Conservation (phyloP, 2,113 vertebrate genomes). For the Campylomormyrus tamandua region DNA sequence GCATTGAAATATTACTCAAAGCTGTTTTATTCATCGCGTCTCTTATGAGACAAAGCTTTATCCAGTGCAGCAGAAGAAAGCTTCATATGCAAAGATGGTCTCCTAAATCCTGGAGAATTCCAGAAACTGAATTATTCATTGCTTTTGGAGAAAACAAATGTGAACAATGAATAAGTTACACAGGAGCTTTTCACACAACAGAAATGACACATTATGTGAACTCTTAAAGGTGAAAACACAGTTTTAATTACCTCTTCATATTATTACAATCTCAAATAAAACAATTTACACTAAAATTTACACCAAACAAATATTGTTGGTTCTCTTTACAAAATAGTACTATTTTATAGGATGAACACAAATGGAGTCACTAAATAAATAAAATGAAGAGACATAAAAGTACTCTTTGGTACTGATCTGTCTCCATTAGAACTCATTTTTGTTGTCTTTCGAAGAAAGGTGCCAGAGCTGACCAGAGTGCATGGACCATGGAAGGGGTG, state of each 20-base stretch:
- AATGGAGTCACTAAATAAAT: conserved; percentile 61
- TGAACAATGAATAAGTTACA: not conserved
- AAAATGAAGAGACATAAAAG: conserved; percentile 31
- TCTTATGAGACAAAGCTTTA: not conserved
- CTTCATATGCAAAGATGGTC: not conserved
- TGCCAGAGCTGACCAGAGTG: not conserved
- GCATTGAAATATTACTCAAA: not conserved
- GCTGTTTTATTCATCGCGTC: not conserved
- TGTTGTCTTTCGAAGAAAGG: not conserved
- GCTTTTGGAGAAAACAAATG: not conserved
- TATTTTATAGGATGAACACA: conserved; percentile 40
- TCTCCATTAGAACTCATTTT: not conserved
- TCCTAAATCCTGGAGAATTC: not conserved
- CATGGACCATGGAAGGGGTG: not conserved
- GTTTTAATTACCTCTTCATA: conserved; percentile 14
- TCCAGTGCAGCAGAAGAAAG: not conserved
- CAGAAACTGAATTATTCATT: not conserved
- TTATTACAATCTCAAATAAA: conserved; percentile 42
- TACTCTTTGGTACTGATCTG: not conserved
- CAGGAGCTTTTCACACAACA: not conserved
- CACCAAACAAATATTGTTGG: conserved; percentile 7
- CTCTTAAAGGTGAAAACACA: not conserved
- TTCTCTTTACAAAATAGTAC: conserved; percentile 58
- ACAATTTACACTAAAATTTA: conserved; percentile 43
- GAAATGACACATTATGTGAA: not conserved